Percentiles rank a stretch among this genome's conserved stretches.
These are phyloP conservation scores for Phengaris arion DNA, from an alignment of 2,888 invertebrate genomes.

Conservation along the genomic window DNA sequence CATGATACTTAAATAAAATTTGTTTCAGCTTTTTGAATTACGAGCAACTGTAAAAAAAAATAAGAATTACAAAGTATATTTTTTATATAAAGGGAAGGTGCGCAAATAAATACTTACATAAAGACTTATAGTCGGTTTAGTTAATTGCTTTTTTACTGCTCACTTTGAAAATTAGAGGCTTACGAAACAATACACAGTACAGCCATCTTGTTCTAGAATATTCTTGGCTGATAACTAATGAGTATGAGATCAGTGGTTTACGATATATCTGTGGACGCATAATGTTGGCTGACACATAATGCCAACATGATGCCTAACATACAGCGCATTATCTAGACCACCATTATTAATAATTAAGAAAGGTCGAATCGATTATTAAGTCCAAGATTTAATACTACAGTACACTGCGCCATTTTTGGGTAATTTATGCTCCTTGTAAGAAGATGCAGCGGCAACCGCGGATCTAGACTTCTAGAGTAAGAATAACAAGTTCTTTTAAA, in stretches of 20 bases:
- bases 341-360: constrained; percentile 13
- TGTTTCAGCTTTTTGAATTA: neutral
- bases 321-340: constrained; percentile 18
- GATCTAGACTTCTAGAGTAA: no score
- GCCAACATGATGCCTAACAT: constrained; percentile 22
- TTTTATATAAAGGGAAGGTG: constrained; percentile 3
- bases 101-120: neutral
- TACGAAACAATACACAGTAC: neutral
- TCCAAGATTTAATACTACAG: neutral
- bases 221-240: constrained; percentile 17
- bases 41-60: neutral
- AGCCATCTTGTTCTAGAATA: constrained; percentile 3
- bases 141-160: constrained; percentile 18
- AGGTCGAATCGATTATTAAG: constrained; percentile 10
- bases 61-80: neutral
- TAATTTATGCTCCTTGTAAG: no score
- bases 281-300: constrained; percentile 21
- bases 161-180: constrained; percentile 5
- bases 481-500: no score
- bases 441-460: no score
- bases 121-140: constrained; percentile 1
- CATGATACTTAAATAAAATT: neutral
- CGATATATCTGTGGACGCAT: constrained; percentile 25
- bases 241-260: constrained; percentile 13
- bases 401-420: neutral